Percentiles rank a stretch among this genome's conserved stretches.
Conservation (phyloP, 2,113 vertebrate genomes). For the Xenopus tropicalis region UCB_Xtro_10.0 CM004450.2:132956501-132957000, state of each 20-base stretch:
- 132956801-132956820: accelerated
- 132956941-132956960: too few species aligned
- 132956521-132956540: neutral
- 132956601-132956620: neutral
- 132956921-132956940: too few species aligned
- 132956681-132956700: neutral
- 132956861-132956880: too few species aligned
- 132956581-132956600: conserved; percentile 7
- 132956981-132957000: too few species aligned
- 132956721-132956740: neutral
- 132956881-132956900: too few species aligned
- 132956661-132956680: accelerated
- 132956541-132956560: neutral
- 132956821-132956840: neutral
- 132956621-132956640: conserved; percentile 5
- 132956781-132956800: accelerated
- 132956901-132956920: too few species aligned
- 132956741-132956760: neutral
- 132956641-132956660: neutral
- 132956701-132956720: neutral
- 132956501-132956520: neutral
- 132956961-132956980: too few species aligned
- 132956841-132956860: too few species aligned
- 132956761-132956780: neutral
- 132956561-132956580: neutral